Conservation (phyloP, 2,113 vertebrate genomes). For the Halcyon malimbica region DNA sequence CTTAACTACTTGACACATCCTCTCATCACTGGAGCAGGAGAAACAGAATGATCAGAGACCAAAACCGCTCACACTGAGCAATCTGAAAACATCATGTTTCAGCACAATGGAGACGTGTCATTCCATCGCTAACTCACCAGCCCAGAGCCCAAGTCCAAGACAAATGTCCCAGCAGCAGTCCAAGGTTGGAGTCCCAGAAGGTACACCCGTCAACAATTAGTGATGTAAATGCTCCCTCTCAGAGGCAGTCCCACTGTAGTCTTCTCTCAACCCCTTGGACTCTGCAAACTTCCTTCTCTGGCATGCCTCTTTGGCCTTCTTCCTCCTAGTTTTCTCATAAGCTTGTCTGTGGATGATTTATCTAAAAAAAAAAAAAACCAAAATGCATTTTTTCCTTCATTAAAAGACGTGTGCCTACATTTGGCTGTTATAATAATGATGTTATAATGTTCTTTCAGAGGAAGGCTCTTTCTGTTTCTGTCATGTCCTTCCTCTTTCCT, state of each 20-base stretch:
- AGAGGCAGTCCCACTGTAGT: conserved; percentile 18
- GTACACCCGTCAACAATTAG: background rate
- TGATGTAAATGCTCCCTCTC: background rate
- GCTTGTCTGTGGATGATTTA: conserved; percentile 8
- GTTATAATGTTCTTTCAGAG: background rate
- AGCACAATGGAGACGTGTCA: background rate
- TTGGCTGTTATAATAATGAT: background rate
- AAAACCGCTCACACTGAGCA: background rate
- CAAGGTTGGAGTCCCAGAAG: background rate
- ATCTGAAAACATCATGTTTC: background rate
- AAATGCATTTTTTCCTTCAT: background rate
- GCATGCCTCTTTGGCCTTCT: conserved; percentile 20
- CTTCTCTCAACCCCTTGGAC: background rate
- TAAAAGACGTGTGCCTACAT: background rate
- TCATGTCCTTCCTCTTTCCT: background rate
- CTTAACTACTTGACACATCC: background rate
- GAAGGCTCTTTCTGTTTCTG: background rate
- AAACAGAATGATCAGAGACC: background rate
- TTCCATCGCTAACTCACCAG: conserved; percentile 28
- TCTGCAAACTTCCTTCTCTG: conserved; percentile 12
- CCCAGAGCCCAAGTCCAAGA: background rate
- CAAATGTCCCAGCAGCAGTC: background rate
- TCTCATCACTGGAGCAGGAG: conserved; percentile 9
- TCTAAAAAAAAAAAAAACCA: background rate
- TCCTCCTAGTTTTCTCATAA: conserved; percentile 28